phyloP scores from a whole-genome alignment of 2,797 vertebrate genomes.

The Cossypha polioptera region DNA sequence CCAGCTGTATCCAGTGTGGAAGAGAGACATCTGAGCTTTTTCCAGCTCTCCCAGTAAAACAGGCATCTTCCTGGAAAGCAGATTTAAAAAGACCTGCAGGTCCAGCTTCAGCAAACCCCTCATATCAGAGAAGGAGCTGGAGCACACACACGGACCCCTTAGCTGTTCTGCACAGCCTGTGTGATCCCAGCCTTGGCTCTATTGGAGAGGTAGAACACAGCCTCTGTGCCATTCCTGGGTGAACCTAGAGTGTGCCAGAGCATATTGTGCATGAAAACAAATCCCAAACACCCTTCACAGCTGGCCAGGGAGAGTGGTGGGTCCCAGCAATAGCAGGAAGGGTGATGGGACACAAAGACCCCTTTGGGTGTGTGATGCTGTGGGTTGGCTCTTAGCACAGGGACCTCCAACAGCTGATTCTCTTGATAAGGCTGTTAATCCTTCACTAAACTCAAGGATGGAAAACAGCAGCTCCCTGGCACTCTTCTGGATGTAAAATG shows the following conservation, averaged over 20 bases:
- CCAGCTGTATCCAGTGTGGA: background rate
- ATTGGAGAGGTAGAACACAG: background rate
- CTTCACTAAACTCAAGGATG: background rate
- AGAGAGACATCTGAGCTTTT: background rate
- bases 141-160: background rate
- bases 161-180: background rate
- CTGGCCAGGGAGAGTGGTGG: background rate
- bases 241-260: background rate
- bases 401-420: background rate
- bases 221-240: background rate
- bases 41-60: background rate
- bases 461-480: background rate
- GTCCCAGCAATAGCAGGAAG: background rate
- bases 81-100: background rate
- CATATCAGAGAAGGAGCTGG: background rate
- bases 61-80: background rate
- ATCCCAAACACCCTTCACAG: background rate
- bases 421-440: background rate
- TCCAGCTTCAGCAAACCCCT: background rate
- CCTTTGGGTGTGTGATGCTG: background rate
- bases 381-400: background rate
- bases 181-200: background rate
- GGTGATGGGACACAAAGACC: background rate
- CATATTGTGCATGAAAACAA: background rate
- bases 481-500: background rate